phyloP scores from a whole-genome alignment of 1,140 invertebrate species.

The Drosophila takahashii region DNA sequence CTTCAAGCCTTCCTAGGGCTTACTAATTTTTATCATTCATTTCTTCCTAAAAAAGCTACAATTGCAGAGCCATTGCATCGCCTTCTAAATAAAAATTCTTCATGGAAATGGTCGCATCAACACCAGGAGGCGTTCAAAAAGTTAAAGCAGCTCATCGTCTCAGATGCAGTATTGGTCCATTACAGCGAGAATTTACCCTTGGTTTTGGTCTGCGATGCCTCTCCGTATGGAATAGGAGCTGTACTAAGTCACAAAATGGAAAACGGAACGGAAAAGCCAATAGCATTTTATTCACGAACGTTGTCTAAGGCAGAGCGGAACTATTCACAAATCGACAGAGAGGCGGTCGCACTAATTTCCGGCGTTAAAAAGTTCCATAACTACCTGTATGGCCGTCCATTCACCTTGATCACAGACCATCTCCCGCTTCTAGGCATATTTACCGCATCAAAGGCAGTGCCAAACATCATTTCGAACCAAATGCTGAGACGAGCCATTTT shows the following conservation, averaged over 20 bases:
- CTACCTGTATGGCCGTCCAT: too few species aligned
- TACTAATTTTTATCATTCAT: not conserved
- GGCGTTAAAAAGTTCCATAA: too few species aligned
- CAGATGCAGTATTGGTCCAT: not conserved
- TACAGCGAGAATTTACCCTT: too few species aligned
- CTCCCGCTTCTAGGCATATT: too few species aligned
- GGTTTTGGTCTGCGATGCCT: too few species aligned
- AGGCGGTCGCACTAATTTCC: not conserved
- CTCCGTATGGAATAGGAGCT: not conserved
- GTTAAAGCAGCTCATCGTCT: too few species aligned
- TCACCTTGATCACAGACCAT: too few species aligned
- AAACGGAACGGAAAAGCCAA: not conserved
- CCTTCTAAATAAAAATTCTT: too few species aligned
- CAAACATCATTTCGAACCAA: not conserved
- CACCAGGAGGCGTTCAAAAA: too few species aligned
- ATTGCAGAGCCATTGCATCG: not conserved
- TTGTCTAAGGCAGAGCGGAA: not conserved
- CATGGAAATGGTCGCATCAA: too few species aligned
- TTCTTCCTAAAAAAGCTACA: too few species aligned
- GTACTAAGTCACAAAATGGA: not conserved
- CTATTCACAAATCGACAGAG: not conserved
- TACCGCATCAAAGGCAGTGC: not conserved
- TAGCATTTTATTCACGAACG: not conserved
- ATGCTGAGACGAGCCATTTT: not conserved
- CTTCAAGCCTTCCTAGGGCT: not conserved